Percentiles rank a stretch among this genome's conserved stretches.
Evolutionary conservation across 1,140 invertebrate species (phyloP).

Genomic region (Drosophila sechellia): DNA sequence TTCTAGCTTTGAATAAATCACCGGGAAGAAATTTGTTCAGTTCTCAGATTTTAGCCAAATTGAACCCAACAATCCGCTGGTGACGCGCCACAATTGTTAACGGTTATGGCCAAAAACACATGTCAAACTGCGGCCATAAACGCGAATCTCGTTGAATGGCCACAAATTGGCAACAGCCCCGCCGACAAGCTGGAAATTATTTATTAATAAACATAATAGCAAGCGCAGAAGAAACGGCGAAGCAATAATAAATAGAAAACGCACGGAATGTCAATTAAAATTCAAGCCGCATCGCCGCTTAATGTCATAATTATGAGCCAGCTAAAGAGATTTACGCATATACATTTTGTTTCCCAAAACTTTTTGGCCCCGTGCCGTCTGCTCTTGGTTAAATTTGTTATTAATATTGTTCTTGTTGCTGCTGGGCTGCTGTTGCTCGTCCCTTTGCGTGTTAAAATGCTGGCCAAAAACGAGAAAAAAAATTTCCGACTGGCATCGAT

Average conservation of each 20-base stretch:
- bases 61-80: neutral
- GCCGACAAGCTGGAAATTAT: slow-evolving; percentile 56
- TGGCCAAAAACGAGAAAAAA: slow-evolving; percentile 30
- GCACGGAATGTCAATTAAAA: slow-evolving; percentile 74
- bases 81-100: slow-evolving; percentile 50
- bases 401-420: slow-evolving; percentile 13
- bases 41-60: neutral
- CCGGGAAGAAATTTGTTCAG: too few relatives aligned
- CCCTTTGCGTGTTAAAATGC: slow-evolving; percentile 52
- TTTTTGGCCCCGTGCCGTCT: slow-evolving; percentile 48
- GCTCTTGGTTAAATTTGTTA: slow-evolving; percentile 42
- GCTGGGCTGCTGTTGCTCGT: slow-evolving; percentile 7
- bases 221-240: slow-evolving; percentile 33
- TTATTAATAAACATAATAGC: slow-evolving; percentile 77
- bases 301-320: slow-evolving; percentile 83
- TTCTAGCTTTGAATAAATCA: neutral
- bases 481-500: slow-evolving; percentile 61
- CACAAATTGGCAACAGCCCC: slow-evolving; percentile 52
- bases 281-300: slow-evolving; percentile 78
- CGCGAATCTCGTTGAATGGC: slow-evolving; percentile 52
- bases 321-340: slow-evolving; percentile 80
- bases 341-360: slow-evolving; percentile 76
- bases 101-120: slow-evolving; percentile 53
- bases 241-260: slow-evolving; percentile 32
- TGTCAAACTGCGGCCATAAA: slow-evolving; percentile 61